Evolutionary conservation across 2,888 invertebrate species (phyloP).

Genomic region (Amphipyra tragopoginis): DNA sequence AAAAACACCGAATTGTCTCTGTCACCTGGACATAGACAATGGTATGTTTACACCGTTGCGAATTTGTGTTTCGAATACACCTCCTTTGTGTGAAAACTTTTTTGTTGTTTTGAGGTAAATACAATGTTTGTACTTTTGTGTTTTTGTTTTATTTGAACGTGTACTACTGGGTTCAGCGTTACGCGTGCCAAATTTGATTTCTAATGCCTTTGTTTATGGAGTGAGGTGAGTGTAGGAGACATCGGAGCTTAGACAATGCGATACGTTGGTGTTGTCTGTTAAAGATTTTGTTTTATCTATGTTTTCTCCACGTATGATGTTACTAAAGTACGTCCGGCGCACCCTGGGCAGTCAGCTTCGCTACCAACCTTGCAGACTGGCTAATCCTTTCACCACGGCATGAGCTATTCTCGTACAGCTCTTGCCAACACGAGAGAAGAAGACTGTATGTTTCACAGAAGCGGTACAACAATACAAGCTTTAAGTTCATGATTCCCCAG

Average conservation of each 20-base stretch:
- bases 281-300: too few species aligned
- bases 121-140: conserved; percentile 45
- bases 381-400: too few species aligned
- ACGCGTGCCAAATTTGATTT: conserved; percentile 62
- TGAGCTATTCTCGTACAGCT: too few species aligned
- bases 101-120: conserved; percentile 46
- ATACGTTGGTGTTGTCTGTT: background rate
- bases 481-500: too few species aligned
- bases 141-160: conserved; percentile 45
- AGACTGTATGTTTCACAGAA: too few species aligned
- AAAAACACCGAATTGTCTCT: conserved; percentile 69
- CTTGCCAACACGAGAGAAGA: too few species aligned
- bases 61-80: conserved; percentile 69
- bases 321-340: too few species aligned
- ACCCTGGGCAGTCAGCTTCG: too few species aligned
- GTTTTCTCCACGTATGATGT: too few species aligned
- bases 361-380: too few species aligned
- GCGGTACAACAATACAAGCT: too few species aligned
- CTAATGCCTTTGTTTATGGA: conserved; percentile 15
- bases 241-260: background rate
- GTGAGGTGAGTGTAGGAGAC: background rate
- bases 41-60: conserved; percentile 71
- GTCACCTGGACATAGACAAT: conserved; percentile 71
- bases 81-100: conserved; percentile 52
- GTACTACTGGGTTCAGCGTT: conserved; percentile 61